These are phyloP conservation scores for Eilema griseolum DNA, from an alignment of 2,888 invertebrate species.

Conservation along the genomic window DNA sequence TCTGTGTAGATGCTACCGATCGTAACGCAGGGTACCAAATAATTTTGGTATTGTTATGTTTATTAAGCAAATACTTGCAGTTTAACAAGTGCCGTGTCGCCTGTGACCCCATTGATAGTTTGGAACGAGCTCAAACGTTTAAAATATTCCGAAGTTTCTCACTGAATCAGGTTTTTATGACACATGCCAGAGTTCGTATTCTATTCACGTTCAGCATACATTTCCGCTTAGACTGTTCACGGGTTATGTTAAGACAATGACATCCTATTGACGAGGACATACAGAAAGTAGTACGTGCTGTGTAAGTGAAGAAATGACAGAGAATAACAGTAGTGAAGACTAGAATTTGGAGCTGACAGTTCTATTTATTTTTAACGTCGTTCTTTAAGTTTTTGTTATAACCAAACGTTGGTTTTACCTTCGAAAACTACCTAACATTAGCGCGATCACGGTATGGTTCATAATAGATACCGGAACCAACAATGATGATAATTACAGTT, in stretches of 20 bases:
- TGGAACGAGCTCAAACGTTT: neutral
- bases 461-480: neutral
- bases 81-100: neutral
- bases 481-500: neutral
- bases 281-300: conserved; percentile 63
- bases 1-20: too few relatives aligned
- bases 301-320: conserved; percentile 48
- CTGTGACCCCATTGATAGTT: neutral
- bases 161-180: conserved; percentile 47
- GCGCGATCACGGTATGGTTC: too few relatives aligned
- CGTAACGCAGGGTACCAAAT: neutral
- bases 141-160: conserved; percentile 17
- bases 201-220: conserved; percentile 30
- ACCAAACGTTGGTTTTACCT: neutral
- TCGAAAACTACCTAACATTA: neutral
- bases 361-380: neutral
- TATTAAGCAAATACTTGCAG: neutral
- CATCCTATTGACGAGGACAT: conserved; percentile 49
- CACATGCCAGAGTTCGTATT: conserved; percentile 27
- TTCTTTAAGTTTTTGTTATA: neutral
- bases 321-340: conserved; percentile 3
- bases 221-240: conserved; percentile 41
- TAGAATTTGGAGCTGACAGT: neutral
- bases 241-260: conserved; percentile 49
- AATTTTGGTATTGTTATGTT: neutral